These are phyloP conservation scores for Xenopus borealis DNA, from an alignment of 2,113 vertebrate genomes.

Conservation along the genomic window DNA sequence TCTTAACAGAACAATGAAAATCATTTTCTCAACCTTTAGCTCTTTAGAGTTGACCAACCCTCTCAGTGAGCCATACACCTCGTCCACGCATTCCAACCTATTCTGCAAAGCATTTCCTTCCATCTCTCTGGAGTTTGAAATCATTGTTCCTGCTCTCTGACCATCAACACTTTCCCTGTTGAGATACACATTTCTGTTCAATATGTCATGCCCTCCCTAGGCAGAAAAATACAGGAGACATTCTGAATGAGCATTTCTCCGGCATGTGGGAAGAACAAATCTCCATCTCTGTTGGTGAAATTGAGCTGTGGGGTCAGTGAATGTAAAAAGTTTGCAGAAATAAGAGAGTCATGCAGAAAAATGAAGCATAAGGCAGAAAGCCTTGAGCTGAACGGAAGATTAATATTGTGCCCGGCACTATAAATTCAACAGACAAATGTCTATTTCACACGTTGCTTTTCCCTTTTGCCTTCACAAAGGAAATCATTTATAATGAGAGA, in stretches of 20 bases:
- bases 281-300: background rate
- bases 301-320: constrained; percentile 3
- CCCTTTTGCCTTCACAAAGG: background rate
- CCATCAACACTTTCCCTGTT: background rate
- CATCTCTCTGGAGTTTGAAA: background rate
- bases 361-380: constrained; percentile 12
- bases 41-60: no score
- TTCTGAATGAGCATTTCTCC: no score
- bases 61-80: no score
- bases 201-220: background rate
- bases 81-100: no score
- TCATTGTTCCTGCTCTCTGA: background rate
- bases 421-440: background rate
- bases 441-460: background rate
- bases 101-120: background rate
- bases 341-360: constrained; percentile 1
- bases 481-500: background rate
- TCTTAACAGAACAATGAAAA: no score
- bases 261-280: background rate
- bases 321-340: constrained; percentile 17
- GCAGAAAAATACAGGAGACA: background rate
- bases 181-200: background rate
- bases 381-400: constrained; percentile 26
- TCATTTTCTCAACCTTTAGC: no score
- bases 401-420: constrained; percentile 8